Base-by-base conservation (phyloP, 2,888 invertebrate genomes). In the Torymus tubicola region DNA sequence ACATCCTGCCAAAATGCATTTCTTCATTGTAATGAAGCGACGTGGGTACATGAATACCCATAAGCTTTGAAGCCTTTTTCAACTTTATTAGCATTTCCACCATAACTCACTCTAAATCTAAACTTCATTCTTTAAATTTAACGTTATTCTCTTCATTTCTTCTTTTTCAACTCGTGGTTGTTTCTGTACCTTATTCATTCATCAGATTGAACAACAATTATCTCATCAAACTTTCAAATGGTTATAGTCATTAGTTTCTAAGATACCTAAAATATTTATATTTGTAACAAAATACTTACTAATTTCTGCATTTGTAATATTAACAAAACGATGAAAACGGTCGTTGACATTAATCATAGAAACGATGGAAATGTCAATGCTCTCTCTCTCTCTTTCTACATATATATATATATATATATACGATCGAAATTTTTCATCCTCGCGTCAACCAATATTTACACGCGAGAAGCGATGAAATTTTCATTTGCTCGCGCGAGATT, bases 1-100 rank as follows among this genome's bases (percentile, higher is more conserved):
- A n/a, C n/a, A n/a, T n/a, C n/a, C n/a, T n/a, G n/a, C n/a, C n/a
- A n/a, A n/a, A n/a, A n/a, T n/a, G n/a, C n/a, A n/a, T n/a, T n/a
- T n/a, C n/a, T n/a, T n/a, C n/a, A n/a, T n/a, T n/a, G n/a, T n/a
- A n/a, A n/a, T n/a, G n/a, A n/a, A 24, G 50, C 58, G 21, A 52
- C 57, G 53, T 55, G 52, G 67, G 10, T 8, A 8, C 42, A 0
- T 8, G 42, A 8, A 1, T 42, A 8, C 42, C 8, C 42, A 42
- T 8, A 8, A 42, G 42, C 8, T 42, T 8, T 8, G 31, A 0
- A 60, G 24, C 72, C 67, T 52, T 78, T 70, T 70, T 42, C 31
- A 24, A 64, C 21, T 82, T 82, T 78, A 78, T 69, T 78, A 31
- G 58, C 64, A 74, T 81, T 75, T 75, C 65, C 71, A 10, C 14